These are phyloP conservation scores for Helicoverpa assulta DNA, from an alignment of 2,888 invertebrate genomes.

Conservation along the genomic window DNA sequence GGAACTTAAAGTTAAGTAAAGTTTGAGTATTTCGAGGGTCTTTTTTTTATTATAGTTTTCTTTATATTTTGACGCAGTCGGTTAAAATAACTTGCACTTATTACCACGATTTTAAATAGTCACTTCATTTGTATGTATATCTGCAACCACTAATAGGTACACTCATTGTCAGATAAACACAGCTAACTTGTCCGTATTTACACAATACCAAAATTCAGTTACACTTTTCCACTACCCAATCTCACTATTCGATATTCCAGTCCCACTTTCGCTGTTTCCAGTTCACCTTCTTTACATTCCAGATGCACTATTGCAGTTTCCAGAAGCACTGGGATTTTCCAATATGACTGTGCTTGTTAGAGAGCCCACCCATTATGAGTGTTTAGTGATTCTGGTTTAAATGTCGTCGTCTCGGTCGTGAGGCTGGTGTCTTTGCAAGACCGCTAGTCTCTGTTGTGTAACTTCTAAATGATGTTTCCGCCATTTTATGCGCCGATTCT, in stretches of 20 bases:
- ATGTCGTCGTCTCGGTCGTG: constrained; percentile 82
- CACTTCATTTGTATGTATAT: too few relatives aligned
- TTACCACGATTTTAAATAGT: too few relatives aligned
- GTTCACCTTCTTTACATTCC: not conserved
- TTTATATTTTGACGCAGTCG: too few relatives aligned
- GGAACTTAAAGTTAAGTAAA: too few relatives aligned
- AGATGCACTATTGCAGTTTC: not conserved
- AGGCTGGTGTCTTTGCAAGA: constrained; percentile 85
- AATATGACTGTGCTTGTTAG: not conserved
- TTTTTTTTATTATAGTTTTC: too few relatives aligned
- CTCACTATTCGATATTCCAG: too few relatives aligned
- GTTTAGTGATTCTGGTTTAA: constrained; percentile 39
- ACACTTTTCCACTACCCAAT: not conserved
- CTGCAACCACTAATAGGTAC: too few relatives aligned
- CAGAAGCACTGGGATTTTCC: not conserved
- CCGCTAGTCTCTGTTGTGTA: constrained; percentile 95
- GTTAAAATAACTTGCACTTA: too few relatives aligned
- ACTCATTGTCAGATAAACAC: not conserved
- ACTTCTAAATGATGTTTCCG: constrained; percentile 98
- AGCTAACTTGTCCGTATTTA: not conserved
- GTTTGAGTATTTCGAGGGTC: too few relatives aligned
- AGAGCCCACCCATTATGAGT: not conserved
- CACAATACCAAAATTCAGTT: not conserved
- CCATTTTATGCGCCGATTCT: constrained; percentile 98
- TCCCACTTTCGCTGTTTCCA: not conserved